These are phyloP conservation scores for Astreopora myriophthalma DNA, from an alignment of 64 coral and sea anemone genomes.

Conservation along the genomic window DNA sequence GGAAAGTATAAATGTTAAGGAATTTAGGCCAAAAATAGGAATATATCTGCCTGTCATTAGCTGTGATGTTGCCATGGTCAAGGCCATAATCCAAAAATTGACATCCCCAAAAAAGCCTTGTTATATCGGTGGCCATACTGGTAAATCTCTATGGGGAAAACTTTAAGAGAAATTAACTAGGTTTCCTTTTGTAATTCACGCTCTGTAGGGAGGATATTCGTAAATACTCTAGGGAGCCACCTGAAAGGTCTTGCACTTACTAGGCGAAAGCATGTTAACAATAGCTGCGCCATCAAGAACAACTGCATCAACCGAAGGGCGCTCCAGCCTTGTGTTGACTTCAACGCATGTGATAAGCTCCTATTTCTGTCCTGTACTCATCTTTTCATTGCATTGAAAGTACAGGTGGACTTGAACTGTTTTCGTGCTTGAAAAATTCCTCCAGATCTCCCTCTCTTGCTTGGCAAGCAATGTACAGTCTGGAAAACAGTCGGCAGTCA, in stretches of 20 bases:
- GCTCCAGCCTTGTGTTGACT: background rate
- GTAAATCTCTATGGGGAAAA: background rate
- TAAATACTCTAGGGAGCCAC: background rate
- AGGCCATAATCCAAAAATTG: background rate
- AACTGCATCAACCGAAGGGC: constrained; percentile 29
- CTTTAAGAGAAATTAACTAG: background rate
- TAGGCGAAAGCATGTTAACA: constrained; percentile 53
- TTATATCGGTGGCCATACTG: background rate
- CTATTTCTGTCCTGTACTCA: constrained; percentile 46
- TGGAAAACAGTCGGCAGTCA: constrained; percentile 31
- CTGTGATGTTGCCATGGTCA: background rate
- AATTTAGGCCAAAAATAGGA: background rate
- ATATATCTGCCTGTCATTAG: background rate
- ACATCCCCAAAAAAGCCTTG: background rate
- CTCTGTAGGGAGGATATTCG: background rate
- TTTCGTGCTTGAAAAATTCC: constrained; percentile 54
- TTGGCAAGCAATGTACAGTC: constrained; percentile 26
- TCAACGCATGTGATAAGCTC: constrained; percentile 26
- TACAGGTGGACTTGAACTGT: constrained; percentile 27
- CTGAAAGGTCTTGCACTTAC: constrained; percentile 47
- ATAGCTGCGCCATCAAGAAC: constrained; percentile 39
- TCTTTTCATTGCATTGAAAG: constrained; percentile 3
- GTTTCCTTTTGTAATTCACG: background rate
- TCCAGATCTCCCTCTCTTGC: background rate
- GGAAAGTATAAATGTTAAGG: background rate